phyloP scores from a whole-genome alignment of 2,113 vertebrate genomes.

The Corvus moneduloides region DNA sequence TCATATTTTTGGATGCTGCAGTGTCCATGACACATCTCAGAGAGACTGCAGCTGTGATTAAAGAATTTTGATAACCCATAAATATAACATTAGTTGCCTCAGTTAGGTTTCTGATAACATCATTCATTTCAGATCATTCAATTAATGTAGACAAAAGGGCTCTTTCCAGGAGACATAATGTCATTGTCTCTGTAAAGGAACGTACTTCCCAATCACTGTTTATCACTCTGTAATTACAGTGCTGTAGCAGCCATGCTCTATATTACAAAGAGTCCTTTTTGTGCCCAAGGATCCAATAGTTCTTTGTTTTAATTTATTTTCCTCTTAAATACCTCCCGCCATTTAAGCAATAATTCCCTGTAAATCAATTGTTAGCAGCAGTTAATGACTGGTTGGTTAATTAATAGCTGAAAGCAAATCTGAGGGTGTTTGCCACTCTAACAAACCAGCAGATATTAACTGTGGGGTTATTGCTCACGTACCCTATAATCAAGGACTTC shows the following conservation, averaged over 20 bases:
- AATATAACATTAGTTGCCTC: constrained; percentile 56
- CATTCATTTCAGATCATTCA: constrained; percentile 68
- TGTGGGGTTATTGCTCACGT: constrained; percentile 12
- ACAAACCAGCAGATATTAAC: constrained; percentile 57
- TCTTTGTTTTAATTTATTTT: constrained; percentile 84
- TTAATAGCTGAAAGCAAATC: constrained; percentile 81
- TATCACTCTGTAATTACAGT: constrained; percentile 76
- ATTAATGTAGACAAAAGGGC: constrained; percentile 63
- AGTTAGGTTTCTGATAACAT: constrained; percentile 60
- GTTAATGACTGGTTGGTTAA: constrained; percentile 81
- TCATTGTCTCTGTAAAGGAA: constrained; percentile 67
- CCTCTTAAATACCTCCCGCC: constrained; percentile 77
- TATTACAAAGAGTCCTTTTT: constrained; percentile 70
- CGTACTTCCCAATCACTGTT: constrained; percentile 72
- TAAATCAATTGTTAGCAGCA: constrained; percentile 80
- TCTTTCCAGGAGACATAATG: constrained; percentile 63
- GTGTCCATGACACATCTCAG: not conserved
- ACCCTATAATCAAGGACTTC: constrained; percentile 64
- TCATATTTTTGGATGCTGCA: constrained; percentile 22
- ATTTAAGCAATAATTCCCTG: constrained; percentile 78
- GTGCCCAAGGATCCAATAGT: constrained; percentile 66
- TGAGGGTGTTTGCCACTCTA: constrained; percentile 67
- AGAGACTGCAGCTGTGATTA: not conserved
- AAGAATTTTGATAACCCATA: constrained; percentile 63
- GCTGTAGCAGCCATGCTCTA: constrained; percentile 50